phyloP scores from a whole-genome alignment of 2,888 invertebrate species.

The Ryuthela nishihirai region DNA sequence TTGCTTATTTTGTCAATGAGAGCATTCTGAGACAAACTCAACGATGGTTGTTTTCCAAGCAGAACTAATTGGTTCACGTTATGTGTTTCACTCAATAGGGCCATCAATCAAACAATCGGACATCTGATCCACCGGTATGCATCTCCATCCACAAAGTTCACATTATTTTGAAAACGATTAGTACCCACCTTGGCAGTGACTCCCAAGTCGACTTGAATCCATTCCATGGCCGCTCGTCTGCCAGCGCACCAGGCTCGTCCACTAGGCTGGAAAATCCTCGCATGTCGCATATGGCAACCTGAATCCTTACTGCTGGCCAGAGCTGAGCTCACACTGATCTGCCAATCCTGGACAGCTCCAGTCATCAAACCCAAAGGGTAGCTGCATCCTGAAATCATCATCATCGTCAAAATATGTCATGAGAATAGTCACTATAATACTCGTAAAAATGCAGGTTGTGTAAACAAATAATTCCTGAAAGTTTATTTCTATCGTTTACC shows the following conservation, averaged over 20 bases:
- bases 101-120: no score
- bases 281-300: conserved; percentile 54
- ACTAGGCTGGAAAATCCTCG: conserved; percentile 53
- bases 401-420: no score
- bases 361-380: conserved; percentile 54
- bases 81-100: no score
- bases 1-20: no score
- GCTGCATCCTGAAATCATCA: conserved; percentile 47
- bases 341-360: conserved; percentile 56
- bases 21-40: no score
- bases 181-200: conserved; percentile 54
- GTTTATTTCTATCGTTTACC: no score
- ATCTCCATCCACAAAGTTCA: conserved; percentile 5
- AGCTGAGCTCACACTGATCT: conserved; percentile 56
- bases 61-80: no score
- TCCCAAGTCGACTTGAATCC: conserved; percentile 56
- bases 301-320: conserved; percentile 51
- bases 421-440: no score
- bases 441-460: no score
- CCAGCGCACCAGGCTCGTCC: conserved; percentile 56
- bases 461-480: no score
- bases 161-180: conserved; percentile 16
- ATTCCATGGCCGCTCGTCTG: conserved; percentile 54
- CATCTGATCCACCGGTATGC: no score
- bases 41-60: no score